Percentiles rank a stretch among this genome's conserved stretches.
These are phyloP conservation scores for Pocillopora grandis DNA, from an alignment of 92 coral and sea anemone species.

Conservation along the genomic window DNA sequence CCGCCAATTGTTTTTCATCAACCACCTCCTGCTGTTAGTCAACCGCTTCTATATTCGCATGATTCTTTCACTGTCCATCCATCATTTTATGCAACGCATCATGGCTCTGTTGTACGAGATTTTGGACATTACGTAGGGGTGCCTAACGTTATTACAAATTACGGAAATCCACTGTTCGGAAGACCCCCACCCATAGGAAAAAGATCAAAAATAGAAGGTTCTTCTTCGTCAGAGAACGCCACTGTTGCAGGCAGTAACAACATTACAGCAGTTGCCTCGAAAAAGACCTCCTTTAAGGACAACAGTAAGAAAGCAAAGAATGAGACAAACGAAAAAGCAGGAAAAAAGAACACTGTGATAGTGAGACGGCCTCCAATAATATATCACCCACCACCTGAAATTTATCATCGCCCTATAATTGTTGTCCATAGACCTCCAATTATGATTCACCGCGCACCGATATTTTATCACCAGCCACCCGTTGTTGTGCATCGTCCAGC, in stretches of 20 bases:
- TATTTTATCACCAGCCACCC: constrained; percentile 96
- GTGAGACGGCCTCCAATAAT: constrained; percentile 96
- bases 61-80: constrained; percentile 98
- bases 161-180: constrained; percentile 81
- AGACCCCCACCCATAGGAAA: constrained; percentile 67
- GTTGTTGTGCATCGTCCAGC: constrained; percentile 99
- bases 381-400: constrained; percentile 99
- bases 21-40: constrained; percentile 95
- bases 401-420: constrained; percentile 96
- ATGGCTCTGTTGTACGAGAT: constrained; percentile 96
- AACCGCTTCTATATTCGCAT: constrained; percentile 93
- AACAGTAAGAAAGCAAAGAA: constrained; percentile 22
- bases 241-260: constrained; percentile 19
- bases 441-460: constrained; percentile 93
- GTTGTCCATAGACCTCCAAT: constrained; percentile 98
- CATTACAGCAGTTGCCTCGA: constrained; percentile 17
- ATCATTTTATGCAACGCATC: constrained; percentile 92
- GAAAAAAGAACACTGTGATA: constrained; percentile 89
- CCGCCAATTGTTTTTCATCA: constrained; percentile 99
- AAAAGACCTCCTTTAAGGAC: constrained; percentile 16
- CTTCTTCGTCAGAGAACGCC: constrained; percentile 28
- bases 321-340: constrained; percentile 71
- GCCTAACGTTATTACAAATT: constrained; percentile 92
- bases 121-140: constrained; percentile 94
- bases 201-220: constrained; percentile 59